Percentiles rank a stretch among this genome's conserved stretches.
These are phyloP conservation scores for Dicranocentrus wangi DNA, from an alignment of 2,888 invertebrate genomes.

Conservation along the genomic window DNA sequence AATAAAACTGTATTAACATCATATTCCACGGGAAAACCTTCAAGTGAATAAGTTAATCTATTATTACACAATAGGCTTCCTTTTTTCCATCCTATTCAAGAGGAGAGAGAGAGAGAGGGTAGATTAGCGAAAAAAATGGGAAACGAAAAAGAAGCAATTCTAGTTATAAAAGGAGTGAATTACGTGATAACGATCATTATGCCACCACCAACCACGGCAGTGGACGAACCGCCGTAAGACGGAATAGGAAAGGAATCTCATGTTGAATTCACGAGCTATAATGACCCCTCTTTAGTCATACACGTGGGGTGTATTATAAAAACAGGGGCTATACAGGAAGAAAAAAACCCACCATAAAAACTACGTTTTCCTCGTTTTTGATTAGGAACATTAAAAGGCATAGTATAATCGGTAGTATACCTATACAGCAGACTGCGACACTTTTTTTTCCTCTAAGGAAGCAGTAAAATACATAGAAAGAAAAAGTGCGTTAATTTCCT, in stretches of 20 bases:
- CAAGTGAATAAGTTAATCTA: too few species aligned
- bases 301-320: too few species aligned
- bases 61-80: slow-evolving; percentile 43
- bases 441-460: slow-evolving; percentile 40
- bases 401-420: too few species aligned
- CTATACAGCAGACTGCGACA: too few species aligned
- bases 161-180: slow-evolving; percentile 46
- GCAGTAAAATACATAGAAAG: slow-evolving; percentile 41
- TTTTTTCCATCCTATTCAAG: slow-evolving; percentile 35
- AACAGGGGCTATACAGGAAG: too few species aligned
- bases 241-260: slow-evolving; percentile 26
- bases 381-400: too few species aligned
- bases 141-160: slow-evolving; percentile 22
- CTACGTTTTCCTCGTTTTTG: too few species aligned
- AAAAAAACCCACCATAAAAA: too few species aligned
- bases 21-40: too few species aligned
- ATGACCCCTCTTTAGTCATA: slow-evolving; percentile 19
- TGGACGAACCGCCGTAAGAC: slow-evolving; percentile 10
- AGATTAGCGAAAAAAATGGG: slow-evolving; percentile 52
- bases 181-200: slow-evolving; percentile 58
- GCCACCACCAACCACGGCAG: slow-evolving; percentile 18
- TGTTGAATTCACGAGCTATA: slow-evolving; percentile 37
- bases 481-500: slow-evolving; percentile 57
- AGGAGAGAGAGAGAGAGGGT: too few species aligned
- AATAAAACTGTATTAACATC: too few species aligned